These are phyloP conservation scores for Tholera decimalis DNA, from an alignment of 2,888 invertebrate genomes.

Conservation along the genomic window DNA sequence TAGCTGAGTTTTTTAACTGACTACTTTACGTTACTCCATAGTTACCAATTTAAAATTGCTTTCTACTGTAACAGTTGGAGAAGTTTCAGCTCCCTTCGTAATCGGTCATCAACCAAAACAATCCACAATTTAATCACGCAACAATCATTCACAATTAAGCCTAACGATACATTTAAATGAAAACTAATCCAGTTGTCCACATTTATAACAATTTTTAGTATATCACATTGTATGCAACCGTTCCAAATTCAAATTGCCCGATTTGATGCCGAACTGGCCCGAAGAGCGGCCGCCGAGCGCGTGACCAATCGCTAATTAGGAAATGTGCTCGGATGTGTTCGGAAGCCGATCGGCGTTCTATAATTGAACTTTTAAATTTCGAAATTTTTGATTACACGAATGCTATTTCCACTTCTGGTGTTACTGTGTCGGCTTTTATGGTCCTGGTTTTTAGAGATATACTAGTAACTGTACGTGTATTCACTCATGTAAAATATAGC, in stretches of 20 bases:
- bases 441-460: constrained; percentile 63
- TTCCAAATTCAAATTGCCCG: constrained; percentile 89
- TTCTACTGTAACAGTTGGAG: not conserved
- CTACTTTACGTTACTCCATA: constrained; percentile 2
- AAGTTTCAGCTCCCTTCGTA: constrained; percentile 38
- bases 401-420: constrained; percentile 85
- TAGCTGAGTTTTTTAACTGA: constrained; percentile 22
- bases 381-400: constrained; percentile 86
- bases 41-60: too few species aligned
- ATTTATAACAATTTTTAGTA: constrained; percentile 66
- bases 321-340: constrained; percentile 83
- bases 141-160: constrained; percentile 60
- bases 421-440: constrained; percentile 79
- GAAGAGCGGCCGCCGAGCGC: constrained; percentile 84
- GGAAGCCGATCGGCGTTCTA: constrained; percentile 88
- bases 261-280: constrained; percentile 82
- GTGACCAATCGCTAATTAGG: constrained; percentile 91
- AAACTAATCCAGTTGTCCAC: constrained; percentile 74
- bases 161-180: constrained; percentile 75
- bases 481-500: not conserved
- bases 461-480: constrained; percentile 52
- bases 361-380: constrained; percentile 89
- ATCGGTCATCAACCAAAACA: constrained; percentile 48
- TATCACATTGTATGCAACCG: constrained; percentile 78
- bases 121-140: constrained; percentile 53